phyloP scores from a whole-genome alignment of 2,113 vertebrate genomes.

The Oreamnos americanus region DNA sequence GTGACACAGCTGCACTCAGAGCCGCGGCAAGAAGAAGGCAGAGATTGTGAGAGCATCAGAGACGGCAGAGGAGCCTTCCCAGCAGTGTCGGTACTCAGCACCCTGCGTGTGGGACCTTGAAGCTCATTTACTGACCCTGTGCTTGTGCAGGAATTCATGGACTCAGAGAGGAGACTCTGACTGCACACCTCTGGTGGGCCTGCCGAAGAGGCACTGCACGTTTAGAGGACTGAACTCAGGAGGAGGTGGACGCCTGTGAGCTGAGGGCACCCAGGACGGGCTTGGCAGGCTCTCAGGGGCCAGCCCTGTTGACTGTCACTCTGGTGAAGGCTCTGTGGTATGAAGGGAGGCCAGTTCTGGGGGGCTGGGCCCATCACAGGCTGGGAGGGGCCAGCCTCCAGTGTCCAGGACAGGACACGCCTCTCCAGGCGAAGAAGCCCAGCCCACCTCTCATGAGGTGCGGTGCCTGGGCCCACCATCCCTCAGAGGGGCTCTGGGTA shows the following conservation, averaged over 20 bases:
- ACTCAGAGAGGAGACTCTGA: background rate
- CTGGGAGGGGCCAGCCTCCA: background rate
- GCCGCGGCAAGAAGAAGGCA: background rate
- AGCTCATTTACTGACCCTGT: background rate
- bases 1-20: background rate
- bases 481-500: accelerated
- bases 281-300: accelerated
- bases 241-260: background rate
- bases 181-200: accelerated
- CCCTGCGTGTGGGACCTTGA: accelerated
- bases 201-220: accelerated
- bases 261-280: accelerated
- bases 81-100: too few species aligned
- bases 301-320: background rate
- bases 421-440: background rate
- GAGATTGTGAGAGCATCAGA: background rate
- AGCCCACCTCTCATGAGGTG: accelerated
- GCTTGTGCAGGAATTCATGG: accelerated
- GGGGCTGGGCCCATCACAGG: too few species aligned
- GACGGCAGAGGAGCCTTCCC: accelerated
- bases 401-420: background rate
- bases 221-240: background rate
- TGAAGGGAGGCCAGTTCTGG: background rate
- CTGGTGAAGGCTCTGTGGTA: too few species aligned
- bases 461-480: accelerated